Evolutionary conservation across 2,888 invertebrate species (phyloP).

Genomic region (Drosophila prolongata): DNA sequence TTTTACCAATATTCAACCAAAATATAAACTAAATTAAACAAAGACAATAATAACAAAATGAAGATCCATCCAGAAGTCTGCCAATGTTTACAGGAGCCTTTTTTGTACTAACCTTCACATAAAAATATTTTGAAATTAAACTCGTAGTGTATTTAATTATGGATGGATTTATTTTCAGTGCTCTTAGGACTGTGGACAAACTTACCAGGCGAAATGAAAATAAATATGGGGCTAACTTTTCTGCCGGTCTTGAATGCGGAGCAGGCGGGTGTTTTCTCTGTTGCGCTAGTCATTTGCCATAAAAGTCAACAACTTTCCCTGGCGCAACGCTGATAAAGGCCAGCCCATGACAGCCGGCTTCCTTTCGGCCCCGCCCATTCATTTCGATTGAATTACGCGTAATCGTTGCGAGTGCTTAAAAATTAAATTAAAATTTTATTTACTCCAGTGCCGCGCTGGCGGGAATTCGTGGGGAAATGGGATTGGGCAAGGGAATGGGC

Average conservation of each 20-base stretch:
- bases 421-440: slow-evolving; percentile 78
- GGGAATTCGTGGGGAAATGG: neutral
- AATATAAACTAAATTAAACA: no score
- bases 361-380: slow-evolving; percentile 22
- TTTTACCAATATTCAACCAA: no score
- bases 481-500: neutral
- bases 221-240: slow-evolving; percentile 68
- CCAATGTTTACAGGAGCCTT: no score
- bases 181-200: slow-evolving; percentile 21
- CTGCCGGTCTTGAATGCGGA: slow-evolving; percentile 9
- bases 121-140: neutral
- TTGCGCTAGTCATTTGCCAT: slow-evolving; percentile 60
- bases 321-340: slow-evolving; percentile 64
- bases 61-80: no score
- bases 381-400: slow-evolving; percentile 74
- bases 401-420: slow-evolving; percentile 74
- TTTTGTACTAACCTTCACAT: no score
- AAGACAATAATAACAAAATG: no score
- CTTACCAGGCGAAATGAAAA: slow-evolving; percentile 61
- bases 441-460: slow-evolving; percentile 51
- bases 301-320: slow-evolving; percentile 76
- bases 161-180: slow-evolving; percentile 12
- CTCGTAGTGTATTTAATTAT: neutral
- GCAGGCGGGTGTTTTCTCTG: slow-evolving; percentile 10
- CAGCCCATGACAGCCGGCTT: slow-evolving; percentile 37